Conservation (phyloP, 1,140 invertebrate species). For the Dreissena polymorpha region DNA sequence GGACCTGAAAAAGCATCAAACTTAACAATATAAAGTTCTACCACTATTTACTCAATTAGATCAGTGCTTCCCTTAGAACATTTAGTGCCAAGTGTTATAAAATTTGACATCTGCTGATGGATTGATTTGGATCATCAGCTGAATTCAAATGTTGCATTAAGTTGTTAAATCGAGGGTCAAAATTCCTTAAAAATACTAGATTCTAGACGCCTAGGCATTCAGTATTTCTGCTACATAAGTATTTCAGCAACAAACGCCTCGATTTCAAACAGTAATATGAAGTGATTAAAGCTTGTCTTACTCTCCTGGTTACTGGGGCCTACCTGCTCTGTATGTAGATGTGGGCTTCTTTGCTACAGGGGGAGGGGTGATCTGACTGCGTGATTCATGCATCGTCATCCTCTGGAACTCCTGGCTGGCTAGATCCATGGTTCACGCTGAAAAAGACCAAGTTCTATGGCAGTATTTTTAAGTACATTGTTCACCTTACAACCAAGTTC, state of each 20-base stretch:
- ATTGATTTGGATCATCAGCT: too few species aligned
- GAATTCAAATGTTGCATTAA: too few species aligned
- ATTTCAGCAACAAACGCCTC: too few species aligned
- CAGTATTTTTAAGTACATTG: too few species aligned
- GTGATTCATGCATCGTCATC: slow-evolving; percentile 33
- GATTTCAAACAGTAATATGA: too few species aligned
- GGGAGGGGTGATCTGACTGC: slow-evolving; percentile 24
- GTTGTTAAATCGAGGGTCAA: too few species aligned
- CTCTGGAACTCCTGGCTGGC: slow-evolving; percentile 42
- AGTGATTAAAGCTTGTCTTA: too few species aligned
- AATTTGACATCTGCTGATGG: too few species aligned
- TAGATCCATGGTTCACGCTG: background rate
- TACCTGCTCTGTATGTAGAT: slow-evolving; percentile 48
- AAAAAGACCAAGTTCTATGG: background rate
- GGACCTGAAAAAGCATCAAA: slow-evolving; percentile 18
- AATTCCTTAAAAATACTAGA: too few species aligned
- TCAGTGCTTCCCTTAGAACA: background rate
- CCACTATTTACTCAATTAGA: slow-evolving; percentile 15
- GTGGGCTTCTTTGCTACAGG: slow-evolving; percentile 25
- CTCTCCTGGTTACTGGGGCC: background rate
- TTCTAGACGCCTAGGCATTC: too few species aligned
- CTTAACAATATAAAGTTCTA: background rate
- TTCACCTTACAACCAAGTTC: too few species aligned
- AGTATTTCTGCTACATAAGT: too few species aligned
- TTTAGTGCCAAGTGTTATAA: background rate